Base-by-base conservation (phyloP, 2,113 vertebrate species). In the Hemiprocne comata region DNA sequence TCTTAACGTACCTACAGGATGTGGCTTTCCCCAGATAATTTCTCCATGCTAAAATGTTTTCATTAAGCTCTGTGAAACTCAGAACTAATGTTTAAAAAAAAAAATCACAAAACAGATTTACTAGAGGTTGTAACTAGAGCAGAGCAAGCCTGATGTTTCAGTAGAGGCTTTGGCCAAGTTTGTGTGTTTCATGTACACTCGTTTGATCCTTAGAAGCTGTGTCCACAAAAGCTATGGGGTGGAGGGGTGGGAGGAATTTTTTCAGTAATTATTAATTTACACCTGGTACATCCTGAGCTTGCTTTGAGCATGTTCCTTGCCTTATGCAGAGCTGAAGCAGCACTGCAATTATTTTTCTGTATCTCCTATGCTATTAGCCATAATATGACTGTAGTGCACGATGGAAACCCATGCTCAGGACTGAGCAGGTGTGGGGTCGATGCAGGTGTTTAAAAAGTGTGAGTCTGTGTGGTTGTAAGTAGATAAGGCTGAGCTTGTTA, bases 1-100 rank as follows among this genome's bases (percentile, higher is more conserved):
- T 79, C 70, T 87, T 94, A 89, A 89, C 93, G 77, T 42, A 77
- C 71, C 67, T 88, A 79, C 67, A 82, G 62, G 84, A 94, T 86
- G 48, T 66, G 34, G 75, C 48, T 88, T 92, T 60, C 13, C 33
- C 85, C 55, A 67, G 31, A 84, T 55, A 48, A 36, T 86, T 94
- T 95, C 55, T 94, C 26, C 11, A 66, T 70, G 16, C 64, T 89
- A 54, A 84, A 87, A 82, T 60, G 34, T 51, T 92, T 74, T 50
- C 21, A 15, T 78, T 78, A 44, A 65, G 36, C 66, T 66, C 36
- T 11, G 2, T 70, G 65, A 74, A 90, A 86, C 60, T 83, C 62
- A 53, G 21, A 91, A 42, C 31, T 55, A 50, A 57, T 17, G 13
- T 51, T 48, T 48, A 46, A 46, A 46, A 46, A 55, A 85, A 85